Base-by-base conservation (phyloP, 1,140 invertebrate genomes). In the Drosophila rhopaloa region DNA sequence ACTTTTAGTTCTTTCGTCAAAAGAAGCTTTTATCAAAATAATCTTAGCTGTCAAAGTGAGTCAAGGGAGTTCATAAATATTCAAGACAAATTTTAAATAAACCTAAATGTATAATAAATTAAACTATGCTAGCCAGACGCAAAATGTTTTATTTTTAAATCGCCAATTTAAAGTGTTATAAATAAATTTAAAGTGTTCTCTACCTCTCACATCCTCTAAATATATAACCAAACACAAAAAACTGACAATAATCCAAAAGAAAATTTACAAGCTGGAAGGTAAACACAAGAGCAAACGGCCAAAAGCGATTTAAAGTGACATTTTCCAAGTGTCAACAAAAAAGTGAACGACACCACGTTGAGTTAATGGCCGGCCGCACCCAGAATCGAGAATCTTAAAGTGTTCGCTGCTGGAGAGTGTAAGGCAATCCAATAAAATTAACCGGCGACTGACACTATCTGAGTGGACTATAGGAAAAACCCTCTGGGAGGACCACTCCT, bases 351-450 rank as follows among this genome's bases (percentile, higher is more conserved):
- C 56, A 50, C 56, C 82, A 85, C 48, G 73, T 81, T 57, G 78
- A 66, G 73, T 71, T 85, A 75, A 76, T 86, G 32, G 65, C 19
- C 24, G 16, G 40, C 56, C 79, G 61, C 79, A 70, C 82, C 62
- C 70, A 53, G 68, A 59, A 57, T 55, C 48, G 9, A 76, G 57
- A 76, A 66, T 60, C 50, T 70, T 70, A 58, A 78, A 82, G 66
- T 56, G 63, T 74, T 70, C 82, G 43, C 83, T 27, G 79, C 83
- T 73, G 83, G 83, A 88, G 62, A 79, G 83, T 86, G 82, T 86
- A 79, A 76, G 75, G 74, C 76, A 88, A 88, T 79, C 56, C 65
- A 78, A 88, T 86, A 76, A 86, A 86, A 88, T 82, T 77, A 88
- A 86, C 83, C 68, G 66, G 44, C 60, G 58, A 41, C 79, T 65